These are phyloP conservation scores for Aradus depressus DNA, from an alignment of 2,888 invertebrate species.

Conservation along the genomic window DNA sequence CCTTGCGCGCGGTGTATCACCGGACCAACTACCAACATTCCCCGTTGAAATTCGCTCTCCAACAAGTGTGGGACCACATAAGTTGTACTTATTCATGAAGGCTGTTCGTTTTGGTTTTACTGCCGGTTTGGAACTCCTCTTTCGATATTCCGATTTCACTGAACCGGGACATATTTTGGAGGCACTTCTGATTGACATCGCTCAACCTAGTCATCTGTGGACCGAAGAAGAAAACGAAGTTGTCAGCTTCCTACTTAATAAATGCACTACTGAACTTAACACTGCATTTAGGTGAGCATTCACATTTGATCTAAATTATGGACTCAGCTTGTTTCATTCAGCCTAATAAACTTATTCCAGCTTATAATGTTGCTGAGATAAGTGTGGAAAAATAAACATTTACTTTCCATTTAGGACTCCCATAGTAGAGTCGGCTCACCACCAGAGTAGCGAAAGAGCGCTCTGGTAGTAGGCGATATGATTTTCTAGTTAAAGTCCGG, in stretches of 20 bases:
- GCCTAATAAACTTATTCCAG: too few relatives aligned
- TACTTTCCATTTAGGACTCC: too few relatives aligned
- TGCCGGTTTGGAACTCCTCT: constrained; percentile 2
- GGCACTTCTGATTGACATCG: constrained; percentile 1
- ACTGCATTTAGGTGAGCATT: constrained; percentile 3
- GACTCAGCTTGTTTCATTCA: too few relatives aligned
- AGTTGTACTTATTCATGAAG: not conserved
- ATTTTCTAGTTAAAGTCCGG: too few relatives aligned
- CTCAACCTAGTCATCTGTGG: not conserved
- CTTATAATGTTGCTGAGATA: too few relatives aligned
- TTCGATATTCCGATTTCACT: constrained; percentile 6
- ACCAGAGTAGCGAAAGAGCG: too few relatives aligned
- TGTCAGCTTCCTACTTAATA: not conserved
- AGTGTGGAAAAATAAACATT: too few relatives aligned
- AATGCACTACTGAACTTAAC: constrained; percentile 5
- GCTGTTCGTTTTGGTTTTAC: constrained; percentile 7
- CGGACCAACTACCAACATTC: constrained; percentile 2
- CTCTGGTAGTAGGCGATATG: too few relatives aligned
- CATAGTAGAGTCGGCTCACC: too few relatives aligned
- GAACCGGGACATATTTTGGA: constrained; percentile 11
- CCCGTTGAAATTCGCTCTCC: not conserved
- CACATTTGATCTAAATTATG: too few relatives aligned
- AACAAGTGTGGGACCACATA: not conserved
- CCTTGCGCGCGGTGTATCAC: constrained; percentile 18
- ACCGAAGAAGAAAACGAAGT: constrained; percentile 3